Evolutionary conservation across 2,888 invertebrate species (phyloP), one percentile per base, ranked within the genome.

Genomic region (Aleiodes leptofemur): DNA sequence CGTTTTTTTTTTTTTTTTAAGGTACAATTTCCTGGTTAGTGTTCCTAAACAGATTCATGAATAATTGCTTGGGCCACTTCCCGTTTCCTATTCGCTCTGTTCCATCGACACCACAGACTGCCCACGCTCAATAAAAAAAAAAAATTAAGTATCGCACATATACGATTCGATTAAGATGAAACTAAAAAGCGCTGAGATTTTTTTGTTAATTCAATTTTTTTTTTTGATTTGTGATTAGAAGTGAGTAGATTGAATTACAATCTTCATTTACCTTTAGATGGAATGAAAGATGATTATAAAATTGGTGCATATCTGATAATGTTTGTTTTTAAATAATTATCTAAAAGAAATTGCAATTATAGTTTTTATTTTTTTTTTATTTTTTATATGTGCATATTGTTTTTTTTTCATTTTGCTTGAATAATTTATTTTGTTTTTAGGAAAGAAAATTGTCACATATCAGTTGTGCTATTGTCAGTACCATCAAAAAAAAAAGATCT

Each of bases 61-160:
- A 80, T 82, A 81, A 73, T 74, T 74, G 77, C 80, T 80, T 79
- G 76, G 76, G 81, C 80, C 81, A 77, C 76, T 82, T 84, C 82
- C 83, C 81, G 83, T 77, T 77, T 76, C 73, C 80, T 74, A 71
- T 59, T 11, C 51, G 83, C 82, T 84, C 81, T 81, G 80, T 66
- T 53, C 31, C 51, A 68, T 34, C 34, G 34, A 6, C 34, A 4
- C 11, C 34, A 4, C 11, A 77, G 79, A 78, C 78, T 78, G 77
- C 81, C 76, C 79, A 82, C 83, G 74, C 80, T 78, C 79, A 77
- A 83, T 82, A 78, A 82, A 77, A 23, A 23, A 23, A 23, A 23
- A 23, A 72, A 75, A 34, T 77, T 72, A 73, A 77, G 78, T 76
- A 82, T 83, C 76, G 77, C 78, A 38, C 29, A 61, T 43, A 78